Conservation (phyloP, 2,113 vertebrate genomes). For the Cheirogaleus medius region DNA sequence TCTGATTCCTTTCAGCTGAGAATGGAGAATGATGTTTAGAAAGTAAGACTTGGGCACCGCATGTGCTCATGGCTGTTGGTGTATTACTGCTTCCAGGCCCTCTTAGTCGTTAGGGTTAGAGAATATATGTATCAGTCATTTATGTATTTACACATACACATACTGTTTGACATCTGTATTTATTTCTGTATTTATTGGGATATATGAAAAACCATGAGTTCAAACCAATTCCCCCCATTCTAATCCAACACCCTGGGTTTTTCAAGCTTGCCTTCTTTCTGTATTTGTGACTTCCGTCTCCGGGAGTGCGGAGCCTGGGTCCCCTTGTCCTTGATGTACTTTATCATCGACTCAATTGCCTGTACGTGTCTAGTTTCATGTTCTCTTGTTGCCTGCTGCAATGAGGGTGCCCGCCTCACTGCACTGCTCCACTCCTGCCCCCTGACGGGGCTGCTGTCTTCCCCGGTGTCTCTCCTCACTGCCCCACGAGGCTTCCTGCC, state of each 20-base stretch:
- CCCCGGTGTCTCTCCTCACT: rapidly evolving
- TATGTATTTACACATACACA: neutral
- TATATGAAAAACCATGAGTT: neutral
- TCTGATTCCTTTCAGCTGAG: neutral
- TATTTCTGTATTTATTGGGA: neutral
- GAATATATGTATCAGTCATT: neutral
- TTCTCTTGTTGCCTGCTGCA: rapidly evolving
- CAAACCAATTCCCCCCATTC: neutral
- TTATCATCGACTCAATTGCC: neutral
- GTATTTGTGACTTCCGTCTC: neutral
- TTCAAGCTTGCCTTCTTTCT: neutral
- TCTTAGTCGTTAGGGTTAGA: neutral
- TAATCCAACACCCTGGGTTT: neutral
- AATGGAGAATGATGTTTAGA: neutral
- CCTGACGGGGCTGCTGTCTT: neutral
- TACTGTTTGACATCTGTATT: neutral
- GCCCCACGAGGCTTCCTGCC: rapidly evolving
- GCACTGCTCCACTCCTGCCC: rapidly evolving
- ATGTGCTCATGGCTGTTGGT: rapidly evolving
- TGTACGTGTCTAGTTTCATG: neutral
- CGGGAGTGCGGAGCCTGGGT: neutral
- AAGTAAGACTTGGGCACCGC: neutral
- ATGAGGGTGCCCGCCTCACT: neutral
- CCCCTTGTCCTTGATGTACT: no score
- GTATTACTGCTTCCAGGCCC: neutral